Percentiles rank a stretch among this genome's conserved stretches.
phyloP scores from a whole-genome alignment of 2,797 vertebrate genomes.

The Threskiornis aethiopicus region DNA sequence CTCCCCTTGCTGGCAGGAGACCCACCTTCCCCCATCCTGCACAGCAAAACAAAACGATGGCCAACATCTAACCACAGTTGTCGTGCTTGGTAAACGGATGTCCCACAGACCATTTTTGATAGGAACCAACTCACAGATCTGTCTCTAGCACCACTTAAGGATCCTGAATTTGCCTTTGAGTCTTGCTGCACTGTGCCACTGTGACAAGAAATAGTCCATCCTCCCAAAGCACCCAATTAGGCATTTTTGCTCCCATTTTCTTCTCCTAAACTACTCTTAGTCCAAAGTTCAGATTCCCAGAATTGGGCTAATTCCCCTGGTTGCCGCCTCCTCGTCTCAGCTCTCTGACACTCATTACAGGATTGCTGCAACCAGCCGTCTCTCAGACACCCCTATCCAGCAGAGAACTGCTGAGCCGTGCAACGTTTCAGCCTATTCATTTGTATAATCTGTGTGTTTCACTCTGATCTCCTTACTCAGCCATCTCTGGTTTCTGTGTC shows the following conservation, averaged over 20 bases:
- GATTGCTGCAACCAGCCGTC: neutral
- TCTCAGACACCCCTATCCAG: neutral
- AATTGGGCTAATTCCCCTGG: neutral
- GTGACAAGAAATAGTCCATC: neutral
- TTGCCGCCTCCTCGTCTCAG: neutral
- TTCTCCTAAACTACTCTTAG: neutral
- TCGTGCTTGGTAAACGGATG: accelerated
- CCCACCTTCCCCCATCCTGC: neutral
- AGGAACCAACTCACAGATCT: neutral
- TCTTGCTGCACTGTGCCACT: neutral
- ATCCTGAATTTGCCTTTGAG: neutral
- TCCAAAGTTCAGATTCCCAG: neutral
- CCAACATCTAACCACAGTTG: neutral
- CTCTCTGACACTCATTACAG: neutral
- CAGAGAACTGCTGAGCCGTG: neutral
- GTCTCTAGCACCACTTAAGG: neutral
- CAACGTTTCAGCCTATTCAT: neutral
- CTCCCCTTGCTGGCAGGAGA: neutral
- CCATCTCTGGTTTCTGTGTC: neutral
- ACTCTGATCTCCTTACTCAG: neutral
- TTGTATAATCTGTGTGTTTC: neutral
- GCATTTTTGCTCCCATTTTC: neutral
- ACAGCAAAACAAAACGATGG: neutral
- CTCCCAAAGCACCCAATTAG: neutral
- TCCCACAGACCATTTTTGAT: neutral